A percentile compares a stretch with the other conserved stretches of the same genome.
These are phyloP conservation scores for Lipotes vexillifer DNA, from an alignment of 2,113 vertebrate species.

Conservation along the genomic window DNA sequence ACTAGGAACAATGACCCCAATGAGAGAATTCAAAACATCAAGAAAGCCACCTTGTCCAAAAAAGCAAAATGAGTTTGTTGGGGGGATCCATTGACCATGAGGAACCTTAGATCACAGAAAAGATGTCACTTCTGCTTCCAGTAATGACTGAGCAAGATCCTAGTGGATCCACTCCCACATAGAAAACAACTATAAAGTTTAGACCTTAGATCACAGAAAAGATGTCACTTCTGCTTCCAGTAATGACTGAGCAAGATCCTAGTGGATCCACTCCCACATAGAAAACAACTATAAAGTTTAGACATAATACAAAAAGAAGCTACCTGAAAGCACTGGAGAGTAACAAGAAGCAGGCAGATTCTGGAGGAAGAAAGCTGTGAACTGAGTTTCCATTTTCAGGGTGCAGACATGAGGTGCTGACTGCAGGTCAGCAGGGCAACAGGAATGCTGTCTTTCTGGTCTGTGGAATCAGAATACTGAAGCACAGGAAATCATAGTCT, in stretches of 20 bases:
- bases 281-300: background rate
- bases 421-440: background rate
- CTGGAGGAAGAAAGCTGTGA: background rate
- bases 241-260: background rate
- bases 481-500: background rate
- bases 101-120: background rate
- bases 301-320: background rate
- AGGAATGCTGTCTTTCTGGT: background rate
- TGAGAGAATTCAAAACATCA: background rate
- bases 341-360: background rate
- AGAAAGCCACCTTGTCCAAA: background rate
- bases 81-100: background rate
- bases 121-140: background rate
- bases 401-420: background rate
- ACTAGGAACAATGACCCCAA: background rate
- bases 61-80: background rate
- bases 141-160: background rate
- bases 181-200: background rate
- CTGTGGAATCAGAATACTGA: background rate
- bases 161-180: background rate
- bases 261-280: background rate
- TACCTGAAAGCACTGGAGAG: background rate
- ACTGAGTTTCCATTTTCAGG: background rate
- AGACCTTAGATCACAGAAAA: background rate
- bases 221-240: background rate